Conservation (phyloP, 2,797 vertebrate species). For the Argya squamiceps region DNA sequence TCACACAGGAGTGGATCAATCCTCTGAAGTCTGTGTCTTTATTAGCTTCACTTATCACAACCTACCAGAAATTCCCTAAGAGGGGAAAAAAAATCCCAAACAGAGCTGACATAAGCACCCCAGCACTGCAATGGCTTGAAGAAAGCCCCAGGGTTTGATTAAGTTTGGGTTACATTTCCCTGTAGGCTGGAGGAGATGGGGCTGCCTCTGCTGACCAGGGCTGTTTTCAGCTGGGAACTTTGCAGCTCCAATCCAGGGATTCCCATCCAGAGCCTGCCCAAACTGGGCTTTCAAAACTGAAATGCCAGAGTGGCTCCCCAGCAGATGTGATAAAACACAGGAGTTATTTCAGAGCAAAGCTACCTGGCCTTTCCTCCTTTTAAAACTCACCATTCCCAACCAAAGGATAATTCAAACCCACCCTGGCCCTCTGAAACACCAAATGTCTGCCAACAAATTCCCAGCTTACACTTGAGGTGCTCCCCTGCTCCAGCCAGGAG, state of each 20-base stretch:
- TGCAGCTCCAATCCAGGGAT: background rate
- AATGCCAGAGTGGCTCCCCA: background rate
- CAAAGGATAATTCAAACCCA: rapidly evolving
- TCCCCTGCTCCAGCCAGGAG: slow-evolving; percentile 93
- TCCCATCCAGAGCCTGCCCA: background rate
- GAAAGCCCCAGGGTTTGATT: background rate
- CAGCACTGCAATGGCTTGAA: background rate
- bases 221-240: background rate
- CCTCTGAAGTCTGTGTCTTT: background rate
- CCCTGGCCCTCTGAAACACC: background rate
- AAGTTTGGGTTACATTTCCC: background rate
- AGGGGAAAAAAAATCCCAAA: rapidly evolving
- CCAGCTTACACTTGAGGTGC: slow-evolving; percentile 90
- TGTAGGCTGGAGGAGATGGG: background rate
- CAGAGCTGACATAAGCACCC: background rate
- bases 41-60: background rate
- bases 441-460: rapidly evolving
- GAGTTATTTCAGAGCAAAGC: background rate
- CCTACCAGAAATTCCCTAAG: background rate
- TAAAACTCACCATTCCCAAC: background rate
- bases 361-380: background rate
- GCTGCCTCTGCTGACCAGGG: background rate
- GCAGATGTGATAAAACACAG: background rate
- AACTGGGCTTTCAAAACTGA: background rate
- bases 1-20: background rate